Conservation (phyloP, 2,888 invertebrate genomes). For the Synergus gifuensis region DNA sequence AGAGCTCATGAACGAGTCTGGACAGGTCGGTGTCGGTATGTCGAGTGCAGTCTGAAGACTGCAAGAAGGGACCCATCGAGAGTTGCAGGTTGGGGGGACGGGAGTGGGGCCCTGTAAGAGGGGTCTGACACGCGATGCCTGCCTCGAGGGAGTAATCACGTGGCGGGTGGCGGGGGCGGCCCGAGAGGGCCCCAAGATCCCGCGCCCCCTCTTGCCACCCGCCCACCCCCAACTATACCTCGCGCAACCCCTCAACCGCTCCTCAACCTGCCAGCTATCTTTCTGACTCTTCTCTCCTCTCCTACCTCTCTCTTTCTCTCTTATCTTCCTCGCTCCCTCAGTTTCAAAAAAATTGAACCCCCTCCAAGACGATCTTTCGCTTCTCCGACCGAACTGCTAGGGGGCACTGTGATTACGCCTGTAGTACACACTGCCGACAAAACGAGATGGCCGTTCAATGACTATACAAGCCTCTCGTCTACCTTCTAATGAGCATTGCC, state of each 20-base stretch:
- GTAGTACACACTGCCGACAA: slow-evolving; percentile 71
- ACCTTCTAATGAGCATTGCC: slow-evolving; percentile 53
- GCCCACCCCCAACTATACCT: slow-evolving; percentile 53
- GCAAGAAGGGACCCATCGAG: slow-evolving; percentile 7
- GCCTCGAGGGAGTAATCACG: slow-evolving; percentile 76
- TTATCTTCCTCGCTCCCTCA: slow-evolving; percentile 50
- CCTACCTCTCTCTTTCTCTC: slow-evolving; percentile 45
- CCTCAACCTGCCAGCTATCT: slow-evolving; percentile 49
- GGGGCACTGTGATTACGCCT: slow-evolving; percentile 76
- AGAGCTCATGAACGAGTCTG: slow-evolving; percentile 1
- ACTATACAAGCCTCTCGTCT: slow-evolving; percentile 38
- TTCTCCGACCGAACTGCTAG: slow-evolving; percentile 62
- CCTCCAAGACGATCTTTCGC: slow-evolving; percentile 45
- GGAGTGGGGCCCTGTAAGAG: slow-evolving; percentile 68
- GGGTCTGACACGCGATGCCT: slow-evolving; percentile 77
- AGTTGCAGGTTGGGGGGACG: slow-evolving; percentile 39
- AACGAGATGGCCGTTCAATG: slow-evolving; percentile 66
- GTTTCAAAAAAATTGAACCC: slow-evolving; percentile 46
- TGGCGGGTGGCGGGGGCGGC: slow-evolving; percentile 76
- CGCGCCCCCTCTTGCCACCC: slow-evolving; percentile 60
- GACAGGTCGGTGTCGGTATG: background rate
- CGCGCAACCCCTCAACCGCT: slow-evolving; percentile 50
- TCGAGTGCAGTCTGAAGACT: slow-evolving; percentile 27
- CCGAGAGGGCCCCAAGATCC: slow-evolving; percentile 61
- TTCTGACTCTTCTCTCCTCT: slow-evolving; percentile 47